Evolutionary conservation across 2,797 vertebrate species (phyloP).

Genomic region (Coregonus sp.): DNA sequence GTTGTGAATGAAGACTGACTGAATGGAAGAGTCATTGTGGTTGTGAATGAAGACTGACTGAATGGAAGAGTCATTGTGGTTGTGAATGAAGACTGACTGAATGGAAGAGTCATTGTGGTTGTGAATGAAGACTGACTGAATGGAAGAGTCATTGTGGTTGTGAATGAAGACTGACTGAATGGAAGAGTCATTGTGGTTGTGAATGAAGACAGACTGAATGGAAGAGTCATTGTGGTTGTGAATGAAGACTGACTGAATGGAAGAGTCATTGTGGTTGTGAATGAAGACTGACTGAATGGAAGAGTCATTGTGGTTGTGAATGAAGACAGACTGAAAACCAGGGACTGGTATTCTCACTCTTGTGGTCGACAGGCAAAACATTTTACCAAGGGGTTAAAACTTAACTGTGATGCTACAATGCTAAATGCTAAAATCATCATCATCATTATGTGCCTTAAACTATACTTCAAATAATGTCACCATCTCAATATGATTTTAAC

Average conservation of each 20-base stretch:
- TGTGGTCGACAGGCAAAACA: not conserved
- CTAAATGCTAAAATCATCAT: constrained; percentile 40
- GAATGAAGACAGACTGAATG: not conserved
- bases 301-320: not conserved
- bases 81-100: not conserved
- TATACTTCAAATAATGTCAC: too few relatives aligned
- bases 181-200: not conserved
- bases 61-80: not conserved
- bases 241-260: not conserved
- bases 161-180: not conserved
- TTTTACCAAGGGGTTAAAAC: not conserved
- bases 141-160: not conserved
- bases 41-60: not conserved
- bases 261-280: not conserved
- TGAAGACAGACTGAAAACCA: not conserved
- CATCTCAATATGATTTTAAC: not conserved
- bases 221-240: too few relatives aligned
- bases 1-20: not conserved
- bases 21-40: not conserved
- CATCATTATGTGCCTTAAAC: constrained; percentile 7
- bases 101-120: too few relatives aligned
- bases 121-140: not conserved
- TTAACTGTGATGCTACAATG: constrained; percentile 3
- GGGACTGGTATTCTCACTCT: not conserved
- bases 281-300: not conserved